Evolutionary conservation across 2,113 vertebrate genomes (phyloP), one percentile per base, ranked within the genome.

Genomic region (Amphiprion percula): DNA sequence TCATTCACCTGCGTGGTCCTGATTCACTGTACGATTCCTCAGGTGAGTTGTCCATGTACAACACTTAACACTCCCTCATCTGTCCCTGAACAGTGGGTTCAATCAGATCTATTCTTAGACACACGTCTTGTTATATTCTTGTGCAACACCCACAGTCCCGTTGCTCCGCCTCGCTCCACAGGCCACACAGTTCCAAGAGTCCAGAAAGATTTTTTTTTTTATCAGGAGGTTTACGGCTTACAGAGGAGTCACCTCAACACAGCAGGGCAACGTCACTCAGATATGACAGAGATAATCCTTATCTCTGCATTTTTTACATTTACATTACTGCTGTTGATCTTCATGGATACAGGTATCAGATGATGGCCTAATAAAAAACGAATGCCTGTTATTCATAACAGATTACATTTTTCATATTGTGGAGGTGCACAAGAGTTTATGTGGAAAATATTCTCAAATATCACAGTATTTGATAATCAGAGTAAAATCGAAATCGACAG

Each of bases 101-200:
- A 55, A 17, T 74, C 44, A 70, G 59, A 79, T 19, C 92, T 95
- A 94, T 94, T 94, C 85, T 93, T 91, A 83, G 93, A 30, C 10
- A 23, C 83, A 62, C 11, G 14, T 49, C n/a, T 50, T 65, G 70
- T 91, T 94, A 89, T 93, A 94, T 94, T 92, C 82, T 53, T 64
- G 49, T 63, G 77, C 44, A 58, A 71, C 80, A 77, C 79, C 90
- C 71, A 81, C 50, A 41, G 49, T 11, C 17, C 3, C 44, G 21
- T 63, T 2, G 86, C 86, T 68, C 88, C 89, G 37, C 92, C 94
- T 80, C 72, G 21, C 19, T 19, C 39, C 47, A 70, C n/a, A 44
- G 19, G 60, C 52, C 66, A 70, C 60, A 17, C 70, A 33, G 85
- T 75, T 79, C 74, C 71, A 85, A 88, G 49, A 86, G 82, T 89